These are phyloP conservation scores for Nymphalis urticae DNA, from an alignment of 2,888 invertebrate species.

Conservation along the genomic window DNA sequence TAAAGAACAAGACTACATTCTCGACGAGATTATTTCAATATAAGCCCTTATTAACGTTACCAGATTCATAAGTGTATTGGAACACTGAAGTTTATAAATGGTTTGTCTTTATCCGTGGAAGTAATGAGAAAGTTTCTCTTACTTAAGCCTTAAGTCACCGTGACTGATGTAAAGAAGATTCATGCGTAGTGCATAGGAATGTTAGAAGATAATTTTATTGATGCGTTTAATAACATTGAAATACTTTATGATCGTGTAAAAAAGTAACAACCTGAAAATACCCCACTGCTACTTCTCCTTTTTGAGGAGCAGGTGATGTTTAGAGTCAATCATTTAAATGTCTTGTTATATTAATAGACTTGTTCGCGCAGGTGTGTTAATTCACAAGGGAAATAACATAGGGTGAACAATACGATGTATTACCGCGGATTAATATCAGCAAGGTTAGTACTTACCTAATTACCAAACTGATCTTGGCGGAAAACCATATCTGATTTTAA, in stretches of 20 bases:
- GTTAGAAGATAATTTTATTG: constrained; percentile 46
- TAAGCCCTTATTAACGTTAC: background rate
- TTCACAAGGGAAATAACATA: background rate
- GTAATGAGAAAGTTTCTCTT: constrained; percentile 28
- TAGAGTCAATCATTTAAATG: background rate
- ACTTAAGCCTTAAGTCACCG: constrained; percentile 32
- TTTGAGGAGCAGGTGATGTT: too few species aligned
- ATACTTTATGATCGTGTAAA: too few species aligned
- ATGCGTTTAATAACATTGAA: background rate
- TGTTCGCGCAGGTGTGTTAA: background rate
- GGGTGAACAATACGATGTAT: background rate
- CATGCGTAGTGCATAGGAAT: constrained; percentile 23
- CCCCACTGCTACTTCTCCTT: too few species aligned
- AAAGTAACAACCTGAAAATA: too few species aligned
- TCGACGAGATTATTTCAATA: constrained; percentile 4
- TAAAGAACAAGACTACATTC: constrained; percentile 1
- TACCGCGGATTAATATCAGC: background rate
- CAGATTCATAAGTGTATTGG: constrained; percentile 8
- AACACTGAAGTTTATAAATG: constrained; percentile 31
- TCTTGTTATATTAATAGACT: background rate
- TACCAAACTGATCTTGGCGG: background rate
- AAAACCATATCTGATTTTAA: background rate
- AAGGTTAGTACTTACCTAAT: background rate
- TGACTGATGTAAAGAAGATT: constrained; percentile 25
- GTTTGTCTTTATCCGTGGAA: constrained; percentile 13